Base-by-base conservation (phyloP, 2,888 invertebrate species). In the Iphiclides podalirius region DNA sequence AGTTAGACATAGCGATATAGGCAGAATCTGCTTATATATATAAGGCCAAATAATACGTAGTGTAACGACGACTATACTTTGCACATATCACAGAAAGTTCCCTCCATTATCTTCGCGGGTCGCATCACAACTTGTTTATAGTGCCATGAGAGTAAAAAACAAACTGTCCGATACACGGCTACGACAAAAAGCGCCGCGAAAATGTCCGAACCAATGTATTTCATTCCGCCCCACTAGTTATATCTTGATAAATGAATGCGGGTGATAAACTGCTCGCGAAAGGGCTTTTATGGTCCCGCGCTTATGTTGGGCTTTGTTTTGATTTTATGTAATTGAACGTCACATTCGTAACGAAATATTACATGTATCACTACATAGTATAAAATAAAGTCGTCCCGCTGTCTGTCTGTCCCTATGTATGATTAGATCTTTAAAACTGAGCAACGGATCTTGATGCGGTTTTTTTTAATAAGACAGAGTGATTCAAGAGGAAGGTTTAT, bases 191-290 rank as follows among this genome's bases (percentile, higher is more conserved):
- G 52, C 58, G 59, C n/a, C n/a, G 59, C 66, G 66, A 70, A 75
- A 75, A 79, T 72, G 75, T 76, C 79, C 77, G 62, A 65, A 67
- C 70, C 77, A 78, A 70, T 70, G 72, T 79, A 75, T 77, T 69
- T 73, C 69, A 70, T 77, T 79, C 76, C 80, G 66, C 75, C 78
- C 75, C 75, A 81, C 78, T 82, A 82, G 84, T 82, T 84, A 79
- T 77, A 77, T 74, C 73, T 79, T 81, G 84, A 84, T 82, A 84
- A 84, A 84, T 80, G 84, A 82, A 79, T 67, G 65, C 54, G 44
- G 46, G 74, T 75, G 73, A 79, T 67, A 67, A 66, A 70, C 62
- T 66, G 64, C 60, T 62, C 55, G 61, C 53, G 61, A 54, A 58
- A 54, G 53, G 41, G 31, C 52, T 39, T 39, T 55, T 60, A 55